Evolutionary conservation across 1,140 invertebrate genomes (phyloP), one percentile per base, ranked within the genome.

Genomic region (Sitobion miscanthi): DNA sequence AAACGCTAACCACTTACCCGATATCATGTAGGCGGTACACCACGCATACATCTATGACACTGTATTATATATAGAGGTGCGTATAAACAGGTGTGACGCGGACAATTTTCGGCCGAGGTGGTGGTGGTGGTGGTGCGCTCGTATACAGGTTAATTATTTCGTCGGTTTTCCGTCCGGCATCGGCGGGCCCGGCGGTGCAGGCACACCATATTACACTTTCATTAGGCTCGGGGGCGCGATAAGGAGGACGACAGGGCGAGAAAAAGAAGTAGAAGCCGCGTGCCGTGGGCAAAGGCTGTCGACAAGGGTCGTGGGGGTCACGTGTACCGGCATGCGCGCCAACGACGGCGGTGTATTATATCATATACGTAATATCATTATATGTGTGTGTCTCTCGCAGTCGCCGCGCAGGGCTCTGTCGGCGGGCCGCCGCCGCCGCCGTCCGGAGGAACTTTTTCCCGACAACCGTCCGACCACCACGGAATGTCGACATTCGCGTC

Each of bases 91-190:
- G 30, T 77, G 5, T n/a, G 62, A 77, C 30, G 30, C 11, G 62
- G 11, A 69, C 30, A 35, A n/a, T 77, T n/a, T 77, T 77, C n/a
- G 62, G 4, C 5, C 30, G 30, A n/a, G 62, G 11, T 6, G 30
- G 62, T 25, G 62, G 11, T 6, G 30, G 62, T 25, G 90, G 90
- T 30, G 86, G 25, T 9, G 9, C 30, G 62, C 5, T 38, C 9
- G 23, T 42, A n/a, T 38, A 92, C 20, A 77, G 77, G 77, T 92
- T 92, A 92, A 92, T 92, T 92, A 92, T 92, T 85, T 52, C 77
- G 77, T 92, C 91, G 91, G 91, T 54, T 54, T 92, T 92, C 90
- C 47, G 47, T 42, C 69, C 90, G 30, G 45, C 25, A n/a, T 23
- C 38, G 57, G 21, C 21, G 42, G n/a, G 20, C 17, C 2, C 77